Conservation (phyloP, 2,797 vertebrate species). For the Pygocentrus nattereri region DNA sequence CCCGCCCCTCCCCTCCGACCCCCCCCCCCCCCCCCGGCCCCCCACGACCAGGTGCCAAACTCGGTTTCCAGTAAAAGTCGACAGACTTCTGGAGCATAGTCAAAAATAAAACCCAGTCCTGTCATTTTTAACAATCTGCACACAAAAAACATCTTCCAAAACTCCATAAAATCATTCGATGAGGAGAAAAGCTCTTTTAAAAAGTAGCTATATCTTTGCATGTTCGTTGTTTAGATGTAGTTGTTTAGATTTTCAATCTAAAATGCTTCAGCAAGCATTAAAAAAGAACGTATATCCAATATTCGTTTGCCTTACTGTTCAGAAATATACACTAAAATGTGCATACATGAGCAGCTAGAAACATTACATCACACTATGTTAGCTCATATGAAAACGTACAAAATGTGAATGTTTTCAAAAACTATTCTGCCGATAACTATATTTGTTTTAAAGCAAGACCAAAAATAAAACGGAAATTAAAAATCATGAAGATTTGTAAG, state of each 20-base stretch:
- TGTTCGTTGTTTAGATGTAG: slow-evolving; percentile 64
- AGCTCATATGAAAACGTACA: slow-evolving; percentile 99
- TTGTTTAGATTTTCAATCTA: slow-evolving; percentile 86
- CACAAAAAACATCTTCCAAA: slow-evolving; percentile 81
- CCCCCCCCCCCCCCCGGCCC: slow-evolving; percentile 84
- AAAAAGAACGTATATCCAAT: slow-evolving; percentile 88
- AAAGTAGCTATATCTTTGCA: slow-evolving; percentile 80
- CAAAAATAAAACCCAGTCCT: slow-evolving; percentile 92
- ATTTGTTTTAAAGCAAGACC: slow-evolving; percentile 88
- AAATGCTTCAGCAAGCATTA: slow-evolving; percentile 91
- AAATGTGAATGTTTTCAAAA: slow-evolving; percentile 98
- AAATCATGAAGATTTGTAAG: slow-evolving; percentile 86
- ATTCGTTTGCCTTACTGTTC: slow-evolving; percentile 91
- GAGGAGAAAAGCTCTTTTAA: slow-evolving; percentile 82
- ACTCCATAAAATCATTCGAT: slow-evolving; percentile 82
- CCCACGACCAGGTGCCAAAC: slow-evolving; percentile 21
- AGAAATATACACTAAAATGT: slow-evolving; percentile 98
- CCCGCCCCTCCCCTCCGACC: too few species aligned
- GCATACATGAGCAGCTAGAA: slow-evolving; percentile 97
- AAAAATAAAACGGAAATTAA: slow-evolving; percentile 75
- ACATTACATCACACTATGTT: slow-evolving; percentile 97
- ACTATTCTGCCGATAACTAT: slow-evolving; percentile 90
- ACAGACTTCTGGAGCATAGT: slow-evolving; percentile 89
- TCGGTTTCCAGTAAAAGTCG: slow-evolving; percentile 86
- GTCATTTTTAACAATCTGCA: slow-evolving; percentile 90